phyloP scores from a whole-genome alignment of 1,140 invertebrate species.

The Temnothorax longispinosus region DNA sequence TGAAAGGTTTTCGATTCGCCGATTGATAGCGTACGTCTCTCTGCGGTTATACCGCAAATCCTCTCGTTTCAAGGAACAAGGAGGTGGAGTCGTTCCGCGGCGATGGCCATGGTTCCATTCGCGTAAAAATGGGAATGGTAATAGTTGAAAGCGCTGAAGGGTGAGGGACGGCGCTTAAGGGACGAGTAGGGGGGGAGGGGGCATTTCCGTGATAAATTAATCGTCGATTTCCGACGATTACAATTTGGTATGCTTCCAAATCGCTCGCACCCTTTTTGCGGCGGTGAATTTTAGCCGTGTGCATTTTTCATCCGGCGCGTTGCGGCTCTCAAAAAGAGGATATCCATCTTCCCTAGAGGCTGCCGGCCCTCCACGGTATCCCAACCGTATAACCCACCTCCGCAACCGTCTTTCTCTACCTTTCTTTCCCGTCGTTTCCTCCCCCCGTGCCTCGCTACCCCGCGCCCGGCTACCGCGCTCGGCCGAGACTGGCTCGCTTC shows the following conservation, averaged over 20 bases:
- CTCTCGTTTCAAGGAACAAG: constrained; percentile 59
- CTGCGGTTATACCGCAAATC: constrained; percentile 60
- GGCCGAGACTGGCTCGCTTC: constrained; percentile 81
- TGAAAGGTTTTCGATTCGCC: constrained; percentile 59
- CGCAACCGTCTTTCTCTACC: constrained; percentile 58
- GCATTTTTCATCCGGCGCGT: constrained; percentile 83
- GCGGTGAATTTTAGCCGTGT: constrained; percentile 84
- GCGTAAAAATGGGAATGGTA: constrained; percentile 33
- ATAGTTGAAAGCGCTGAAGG: constrained; percentile 36
- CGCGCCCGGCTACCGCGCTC: constrained; percentile 61
- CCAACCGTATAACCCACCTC: constrained; percentile 66
- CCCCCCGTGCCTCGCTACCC: neutral
- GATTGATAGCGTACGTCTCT: constrained; percentile 62
- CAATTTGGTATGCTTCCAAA: constrained; percentile 85
- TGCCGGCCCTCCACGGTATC: constrained; percentile 68
- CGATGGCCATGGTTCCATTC: constrained; percentile 44
- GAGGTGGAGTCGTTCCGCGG: constrained; percentile 52
- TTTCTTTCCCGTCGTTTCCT: constrained; percentile 63
- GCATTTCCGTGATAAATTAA: constrained; percentile 84
- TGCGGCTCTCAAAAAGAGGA: constrained; percentile 84
- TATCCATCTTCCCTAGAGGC: constrained; percentile 84
- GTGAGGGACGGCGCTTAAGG: constrained; percentile 47
- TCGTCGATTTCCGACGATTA: constrained; percentile 85
- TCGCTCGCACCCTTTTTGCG: constrained; percentile 83
- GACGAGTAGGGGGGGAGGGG: constrained; percentile 46